Evolutionary conservation across 1,140 invertebrate genomes (phyloP).

Genomic region (Scaptodrosophila lebanonensis): DNA sequence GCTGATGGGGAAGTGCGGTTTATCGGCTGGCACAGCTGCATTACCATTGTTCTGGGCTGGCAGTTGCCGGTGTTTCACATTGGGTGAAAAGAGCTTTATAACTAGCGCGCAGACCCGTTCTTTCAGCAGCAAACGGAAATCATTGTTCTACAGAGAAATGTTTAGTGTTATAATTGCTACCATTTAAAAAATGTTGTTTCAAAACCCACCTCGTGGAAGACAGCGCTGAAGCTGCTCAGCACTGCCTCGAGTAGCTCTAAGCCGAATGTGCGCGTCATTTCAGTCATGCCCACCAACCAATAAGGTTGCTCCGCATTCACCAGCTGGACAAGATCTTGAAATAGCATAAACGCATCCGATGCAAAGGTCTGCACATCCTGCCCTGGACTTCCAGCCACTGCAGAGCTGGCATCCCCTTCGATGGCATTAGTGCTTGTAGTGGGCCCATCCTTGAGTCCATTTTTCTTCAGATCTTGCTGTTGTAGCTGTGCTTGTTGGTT

Average conservation of each 20-base stretch:
- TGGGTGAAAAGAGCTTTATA: slow-evolving; percentile 98
- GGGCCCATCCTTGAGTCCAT: background rate
- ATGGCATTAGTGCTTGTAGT: slow-evolving; percentile 12
- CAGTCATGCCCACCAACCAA: slow-evolving; percentile 96
- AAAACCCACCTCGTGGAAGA: slow-evolving; percentile 91
- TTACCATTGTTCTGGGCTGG: slow-evolving; percentile 71
- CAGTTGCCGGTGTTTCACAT: slow-evolving; percentile 90
- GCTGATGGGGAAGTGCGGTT: slow-evolving; percentile 97
- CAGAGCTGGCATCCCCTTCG: slow-evolving; percentile 12
- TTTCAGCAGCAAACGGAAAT: slow-evolving; percentile 96
- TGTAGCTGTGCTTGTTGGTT: slow-evolving; percentile 39
- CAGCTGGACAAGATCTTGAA: slow-evolving; percentile 97
- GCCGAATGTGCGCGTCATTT: slow-evolving; percentile 98
- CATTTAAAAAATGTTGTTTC: background rate
- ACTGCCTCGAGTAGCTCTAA: slow-evolving; percentile 96
- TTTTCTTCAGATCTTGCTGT: too few relatives aligned
- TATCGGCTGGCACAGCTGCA: slow-evolving; percentile 84
- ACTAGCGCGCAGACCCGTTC: slow-evolving; percentile 98
- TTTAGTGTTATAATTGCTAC: background rate
- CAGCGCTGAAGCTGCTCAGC: slow-evolving; percentile 91
- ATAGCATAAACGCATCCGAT: slow-evolving; percentile 95
- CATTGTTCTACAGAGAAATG: slow-evolving; percentile 85
- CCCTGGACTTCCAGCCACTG: slow-evolving; percentile 11
- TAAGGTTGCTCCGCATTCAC: slow-evolving; percentile 97
- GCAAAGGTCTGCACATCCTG: slow-evolving; percentile 90